phyloP scores from a whole-genome alignment of 1,140 invertebrate genomes.

The Wiebesia pumilae region DNA sequence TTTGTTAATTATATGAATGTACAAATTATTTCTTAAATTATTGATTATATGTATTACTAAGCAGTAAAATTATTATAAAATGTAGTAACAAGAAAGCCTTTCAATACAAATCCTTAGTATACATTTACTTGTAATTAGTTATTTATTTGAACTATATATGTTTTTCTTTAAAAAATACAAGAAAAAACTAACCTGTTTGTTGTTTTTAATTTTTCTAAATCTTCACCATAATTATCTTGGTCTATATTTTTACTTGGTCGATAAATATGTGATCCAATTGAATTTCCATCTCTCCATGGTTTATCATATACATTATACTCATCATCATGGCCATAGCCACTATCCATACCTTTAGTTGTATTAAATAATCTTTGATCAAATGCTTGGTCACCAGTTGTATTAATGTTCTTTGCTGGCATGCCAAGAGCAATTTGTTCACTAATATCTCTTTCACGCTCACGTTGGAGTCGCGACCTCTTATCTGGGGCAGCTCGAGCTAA shows the following conservation, averaged over 20 bases:
- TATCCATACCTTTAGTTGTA: constrained; percentile 95
- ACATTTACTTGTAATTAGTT: no score
- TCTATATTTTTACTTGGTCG: constrained; percentile 92
- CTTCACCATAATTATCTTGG: constrained; percentile 93
- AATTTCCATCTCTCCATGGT: constrained; percentile 89
- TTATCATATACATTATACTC: constrained; percentile 99
- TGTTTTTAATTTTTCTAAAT: constrained; percentile 88
- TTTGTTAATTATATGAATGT: no score
- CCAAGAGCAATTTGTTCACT: constrained; percentile 99
- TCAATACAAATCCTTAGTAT: no score
- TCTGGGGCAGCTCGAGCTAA: constrained; percentile 95
- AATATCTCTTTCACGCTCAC: constrained; percentile 96
- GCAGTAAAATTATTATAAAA: no score
- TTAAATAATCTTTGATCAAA: constrained; percentile 98
- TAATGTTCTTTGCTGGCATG: constrained; percentile 88
- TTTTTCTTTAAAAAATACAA: not conserved
- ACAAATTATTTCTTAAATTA: no score
- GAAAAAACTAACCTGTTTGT: constrained; percentile 82
- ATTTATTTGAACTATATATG: no score
- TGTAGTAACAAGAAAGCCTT: no score
- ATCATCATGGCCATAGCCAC: constrained; percentile 98
- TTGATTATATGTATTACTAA: no score
- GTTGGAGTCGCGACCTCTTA: constrained; percentile 91
- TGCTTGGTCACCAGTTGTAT: constrained; percentile 85
- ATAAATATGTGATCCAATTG: constrained; percentile 93